phyloP scores from a whole-genome alignment of 2,888 invertebrate species.

The Endotricha flammealis region DNA sequence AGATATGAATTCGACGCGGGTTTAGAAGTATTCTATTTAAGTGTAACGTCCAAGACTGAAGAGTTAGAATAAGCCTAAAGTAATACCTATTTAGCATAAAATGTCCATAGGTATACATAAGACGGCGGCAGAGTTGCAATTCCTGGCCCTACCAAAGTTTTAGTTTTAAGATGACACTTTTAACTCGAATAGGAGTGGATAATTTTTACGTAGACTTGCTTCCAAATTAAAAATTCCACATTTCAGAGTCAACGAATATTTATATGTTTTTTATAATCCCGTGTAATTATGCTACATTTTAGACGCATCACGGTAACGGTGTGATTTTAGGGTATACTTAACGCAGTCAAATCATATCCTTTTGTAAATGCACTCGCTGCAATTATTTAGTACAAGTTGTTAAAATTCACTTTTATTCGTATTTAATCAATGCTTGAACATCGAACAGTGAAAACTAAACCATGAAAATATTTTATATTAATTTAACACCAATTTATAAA shows the following conservation, averaged over 20 bases:
- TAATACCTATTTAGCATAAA: constrained; percentile 74
- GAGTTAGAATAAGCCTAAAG: constrained; percentile 73
- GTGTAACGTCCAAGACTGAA: constrained; percentile 78
- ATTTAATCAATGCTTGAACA: no score
- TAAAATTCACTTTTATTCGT: no score
- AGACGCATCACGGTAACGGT: constrained; percentile 32
- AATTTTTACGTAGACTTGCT: constrained; percentile 58
- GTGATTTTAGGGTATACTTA: constrained; percentile 10
- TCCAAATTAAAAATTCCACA: constrained; percentile 61
- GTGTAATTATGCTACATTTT: constrained; percentile 35
- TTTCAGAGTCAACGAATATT: constrained; percentile 74
- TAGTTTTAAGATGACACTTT: constrained; percentile 15
- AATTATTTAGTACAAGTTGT: constrained; percentile 21
- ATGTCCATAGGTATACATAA: constrained; percentile 70
- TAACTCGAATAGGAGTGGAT: constrained; percentile 31
- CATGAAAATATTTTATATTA: no score
- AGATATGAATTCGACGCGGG: constrained; percentile 71
- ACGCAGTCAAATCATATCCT: constrained; percentile 19
- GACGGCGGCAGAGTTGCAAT: constrained; percentile 38
- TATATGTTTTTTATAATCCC: constrained; percentile 60
- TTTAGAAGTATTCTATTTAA: constrained; percentile 74
- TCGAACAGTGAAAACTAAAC: no score
- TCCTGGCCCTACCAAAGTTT: constrained; percentile 11
- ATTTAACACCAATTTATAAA: no score
- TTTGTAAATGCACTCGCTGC: constrained; percentile 21